Evolutionary conservation across 2,113 vertebrate species (phyloP).

Genomic region (Psammodynastes pulverulentus): DNA sequence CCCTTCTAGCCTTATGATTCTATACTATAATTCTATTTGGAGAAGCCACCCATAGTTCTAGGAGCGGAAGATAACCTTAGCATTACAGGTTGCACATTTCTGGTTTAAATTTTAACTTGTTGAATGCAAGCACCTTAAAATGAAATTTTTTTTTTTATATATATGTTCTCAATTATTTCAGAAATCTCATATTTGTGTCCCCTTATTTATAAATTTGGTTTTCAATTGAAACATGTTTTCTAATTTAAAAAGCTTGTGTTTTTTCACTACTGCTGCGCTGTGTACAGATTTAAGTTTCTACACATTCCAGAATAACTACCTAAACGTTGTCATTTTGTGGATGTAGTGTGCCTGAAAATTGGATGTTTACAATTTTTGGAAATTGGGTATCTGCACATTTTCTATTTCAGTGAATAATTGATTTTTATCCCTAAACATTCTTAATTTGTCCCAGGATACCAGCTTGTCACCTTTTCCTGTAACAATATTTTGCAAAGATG

Average conservation of each 20-base stretch:
- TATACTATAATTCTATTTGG: background rate
- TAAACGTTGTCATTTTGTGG: background rate
- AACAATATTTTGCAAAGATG: conserved; percentile 74
- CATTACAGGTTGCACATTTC: background rate
- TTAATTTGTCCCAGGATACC: conserved; percentile 68
- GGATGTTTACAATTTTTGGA: background rate
- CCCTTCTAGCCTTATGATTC: background rate
- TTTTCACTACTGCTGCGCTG: background rate
- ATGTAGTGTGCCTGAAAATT: background rate
- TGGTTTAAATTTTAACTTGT: background rate
- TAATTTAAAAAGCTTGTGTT: background rate
- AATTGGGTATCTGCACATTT: background rate
- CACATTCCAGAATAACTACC: background rate
- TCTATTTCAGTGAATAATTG: background rate
- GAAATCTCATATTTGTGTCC: background rate
- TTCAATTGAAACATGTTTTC: background rate
- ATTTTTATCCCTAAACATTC: background rate
- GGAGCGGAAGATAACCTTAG: background rate
- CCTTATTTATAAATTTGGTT: background rate
- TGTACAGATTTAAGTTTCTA: background rate
- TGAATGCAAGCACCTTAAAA: background rate
- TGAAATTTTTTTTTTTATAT: background rate
- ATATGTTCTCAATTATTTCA: background rate
- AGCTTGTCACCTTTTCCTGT: conserved; percentile 73
- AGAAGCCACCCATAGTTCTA: background rate